Percentiles rank a stretch among this genome's conserved stretches.
Evolutionary conservation across 2,113 vertebrate genomes (phyloP).

Genomic region (Chroicocephalus ridibundus): DNA sequence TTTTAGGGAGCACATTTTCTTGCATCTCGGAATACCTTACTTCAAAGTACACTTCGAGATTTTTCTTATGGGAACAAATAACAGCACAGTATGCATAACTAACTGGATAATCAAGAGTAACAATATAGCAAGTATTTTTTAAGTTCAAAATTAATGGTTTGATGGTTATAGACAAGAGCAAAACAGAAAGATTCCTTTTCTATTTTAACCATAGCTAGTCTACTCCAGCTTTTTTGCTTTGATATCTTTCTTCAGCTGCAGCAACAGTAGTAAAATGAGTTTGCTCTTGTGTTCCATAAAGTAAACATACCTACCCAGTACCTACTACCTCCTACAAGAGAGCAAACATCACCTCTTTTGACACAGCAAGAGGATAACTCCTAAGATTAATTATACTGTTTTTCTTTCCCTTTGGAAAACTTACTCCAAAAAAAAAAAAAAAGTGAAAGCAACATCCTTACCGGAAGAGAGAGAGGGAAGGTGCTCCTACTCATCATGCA

Average conservation of each 20-base stretch:
- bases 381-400: slow-evolving; percentile 26
- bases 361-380: background rate
- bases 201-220: background rate
- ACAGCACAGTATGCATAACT: background rate
- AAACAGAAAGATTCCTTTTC: background rate
- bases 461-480: background rate
- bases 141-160: background rate
- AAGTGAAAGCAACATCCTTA: background rate
- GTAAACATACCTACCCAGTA: background rate
- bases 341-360: slow-evolving; percentile 13
- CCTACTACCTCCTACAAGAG: background rate
- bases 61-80: background rate
- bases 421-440: background rate
- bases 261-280: background rate
- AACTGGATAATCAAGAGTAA: background rate
- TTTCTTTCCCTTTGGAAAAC: background rate
- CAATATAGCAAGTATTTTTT: background rate
- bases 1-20: background rate
- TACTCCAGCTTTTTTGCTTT: background rate
- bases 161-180: background rate
- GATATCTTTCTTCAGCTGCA: background rate
- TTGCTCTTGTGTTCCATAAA: background rate
- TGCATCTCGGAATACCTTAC: background rate
- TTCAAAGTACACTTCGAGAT: background rate
- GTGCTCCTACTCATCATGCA: background rate